phyloP scores from a whole-genome alignment of 2,113 vertebrate genomes.

The Ploceus nigricollis region DNA sequence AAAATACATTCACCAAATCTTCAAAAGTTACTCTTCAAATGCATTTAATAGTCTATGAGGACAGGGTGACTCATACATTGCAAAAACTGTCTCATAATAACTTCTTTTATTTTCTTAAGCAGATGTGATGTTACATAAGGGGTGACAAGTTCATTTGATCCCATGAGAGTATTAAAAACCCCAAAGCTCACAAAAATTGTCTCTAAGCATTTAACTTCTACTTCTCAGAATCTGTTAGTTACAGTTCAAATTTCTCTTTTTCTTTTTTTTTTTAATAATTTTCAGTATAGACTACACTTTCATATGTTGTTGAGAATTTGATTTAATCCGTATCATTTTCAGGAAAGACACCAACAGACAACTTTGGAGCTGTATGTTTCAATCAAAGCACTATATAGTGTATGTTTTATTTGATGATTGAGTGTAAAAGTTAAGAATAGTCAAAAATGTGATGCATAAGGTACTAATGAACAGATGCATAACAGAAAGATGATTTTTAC shows the following conservation, averaged over 20 bases:
- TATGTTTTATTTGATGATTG: neutral
- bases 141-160: neutral
- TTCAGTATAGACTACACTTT: neutral
- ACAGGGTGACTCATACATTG: neutral
- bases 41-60: neutral
- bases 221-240: neutral
- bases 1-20: neutral
- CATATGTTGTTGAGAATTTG: neutral
- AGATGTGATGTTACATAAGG: neutral
- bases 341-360: neutral
- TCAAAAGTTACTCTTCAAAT: neutral
- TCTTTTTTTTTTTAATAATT: neutral
- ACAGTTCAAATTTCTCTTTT: neutral
- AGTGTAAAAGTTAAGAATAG: neutral
- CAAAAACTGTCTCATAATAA: neutral
- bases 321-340: neutral
- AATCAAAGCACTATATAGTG: neutral
- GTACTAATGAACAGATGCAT: neutral
- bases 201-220: neutral
- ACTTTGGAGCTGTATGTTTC: neutral
- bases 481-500: neutral
- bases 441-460: neutral
- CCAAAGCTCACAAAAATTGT: neutral
- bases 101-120: neutral
- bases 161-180: neutral